These are phyloP conservation scores for Astropecten irregularis DNA, from an alignment of 53 echinoderm and acorn worm species.

Conservation along the genomic window DNA sequence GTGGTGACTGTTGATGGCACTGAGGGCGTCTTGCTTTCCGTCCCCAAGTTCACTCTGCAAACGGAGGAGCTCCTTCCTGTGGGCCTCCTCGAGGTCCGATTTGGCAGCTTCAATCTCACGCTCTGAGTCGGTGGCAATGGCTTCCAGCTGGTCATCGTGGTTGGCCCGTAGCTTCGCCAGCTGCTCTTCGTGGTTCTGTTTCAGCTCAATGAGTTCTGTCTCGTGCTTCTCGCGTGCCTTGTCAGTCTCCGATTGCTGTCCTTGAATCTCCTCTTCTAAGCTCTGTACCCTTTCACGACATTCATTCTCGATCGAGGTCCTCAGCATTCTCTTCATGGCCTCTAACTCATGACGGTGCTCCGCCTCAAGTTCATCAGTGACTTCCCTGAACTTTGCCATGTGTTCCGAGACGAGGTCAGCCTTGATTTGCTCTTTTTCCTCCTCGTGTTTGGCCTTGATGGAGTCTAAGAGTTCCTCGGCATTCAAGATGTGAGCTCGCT, in stretches of 20 bases:
- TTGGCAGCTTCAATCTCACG: slow-evolving; percentile 74
- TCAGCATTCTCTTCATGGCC: slow-evolving; percentile 50
- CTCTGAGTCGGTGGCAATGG: slow-evolving; percentile 72
- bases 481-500: slow-evolving; percentile 63
- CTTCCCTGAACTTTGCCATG: slow-evolving; percentile 88
- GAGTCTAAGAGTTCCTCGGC: slow-evolving; percentile 69
- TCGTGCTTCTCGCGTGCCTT: slow-evolving; percentile 55
- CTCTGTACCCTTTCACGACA: slow-evolving; percentile 28
- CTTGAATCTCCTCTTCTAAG: slow-evolving; percentile 51
- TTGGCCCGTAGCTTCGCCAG: slow-evolving; percentile 41
- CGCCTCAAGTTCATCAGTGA: slow-evolving; percentile 77
- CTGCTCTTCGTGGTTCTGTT: slow-evolving; percentile 71
- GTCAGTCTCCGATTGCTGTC: slow-evolving; percentile 21
- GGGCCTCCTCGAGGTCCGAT: slow-evolving; percentile 89
- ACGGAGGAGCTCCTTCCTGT: slow-evolving; percentile 74
- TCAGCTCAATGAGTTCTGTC: slow-evolving; percentile 62
- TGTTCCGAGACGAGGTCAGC: slow-evolving; percentile 75
- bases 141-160: slow-evolving; percentile 81
- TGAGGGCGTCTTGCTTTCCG: slow-evolving; percentile 11
- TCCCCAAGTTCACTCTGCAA: slow-evolving; percentile 56
- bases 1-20: slow-evolving; percentile 53
- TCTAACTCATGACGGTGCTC: slow-evolving; percentile 77
- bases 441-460: slow-evolving; percentile 70
- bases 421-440: slow-evolving; percentile 74
- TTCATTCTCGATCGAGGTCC: slow-evolving; percentile 61